phyloP scores from a whole-genome alignment of 2,797 vertebrate species.

The Chloroceryle inda region DNA sequence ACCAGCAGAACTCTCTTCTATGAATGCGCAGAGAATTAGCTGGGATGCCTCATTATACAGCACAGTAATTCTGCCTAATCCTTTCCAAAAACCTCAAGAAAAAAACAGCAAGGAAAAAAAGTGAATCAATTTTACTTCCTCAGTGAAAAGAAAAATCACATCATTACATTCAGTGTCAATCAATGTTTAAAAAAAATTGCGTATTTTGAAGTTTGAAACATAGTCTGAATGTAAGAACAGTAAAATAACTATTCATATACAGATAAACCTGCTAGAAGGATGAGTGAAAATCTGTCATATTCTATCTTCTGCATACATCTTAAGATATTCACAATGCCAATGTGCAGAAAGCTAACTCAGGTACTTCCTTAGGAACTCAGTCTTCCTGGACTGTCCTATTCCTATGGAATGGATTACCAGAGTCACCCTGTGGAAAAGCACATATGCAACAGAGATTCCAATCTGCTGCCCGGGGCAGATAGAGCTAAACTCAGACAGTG shows the following conservation, averaged over 20 bases:
- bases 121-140: neutral
- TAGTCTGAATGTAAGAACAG: neutral
- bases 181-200: neutral
- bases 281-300: neutral
- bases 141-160: neutral
- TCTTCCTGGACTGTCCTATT: neutral
- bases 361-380: neutral
- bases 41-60: neutral
- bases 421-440: neutral
- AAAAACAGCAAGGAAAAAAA: neutral
- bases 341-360: fast-evolving
- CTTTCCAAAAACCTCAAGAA: neutral
- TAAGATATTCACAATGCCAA: neutral
- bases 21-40: neutral
- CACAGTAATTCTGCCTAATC: constrained; percentile 1
- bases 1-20: neutral
- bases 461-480: neutral
- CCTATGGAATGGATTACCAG: neutral
- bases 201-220: neutral
- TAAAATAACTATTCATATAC: neutral
- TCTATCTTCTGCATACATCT: neutral
- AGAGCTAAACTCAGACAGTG: neutral
- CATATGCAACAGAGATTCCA: fast-evolving
- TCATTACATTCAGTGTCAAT: neutral
- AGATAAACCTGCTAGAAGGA: neutral